phyloP scores from a whole-genome alignment of 1,140 invertebrate species.

The Hestina assimilis region DNA sequence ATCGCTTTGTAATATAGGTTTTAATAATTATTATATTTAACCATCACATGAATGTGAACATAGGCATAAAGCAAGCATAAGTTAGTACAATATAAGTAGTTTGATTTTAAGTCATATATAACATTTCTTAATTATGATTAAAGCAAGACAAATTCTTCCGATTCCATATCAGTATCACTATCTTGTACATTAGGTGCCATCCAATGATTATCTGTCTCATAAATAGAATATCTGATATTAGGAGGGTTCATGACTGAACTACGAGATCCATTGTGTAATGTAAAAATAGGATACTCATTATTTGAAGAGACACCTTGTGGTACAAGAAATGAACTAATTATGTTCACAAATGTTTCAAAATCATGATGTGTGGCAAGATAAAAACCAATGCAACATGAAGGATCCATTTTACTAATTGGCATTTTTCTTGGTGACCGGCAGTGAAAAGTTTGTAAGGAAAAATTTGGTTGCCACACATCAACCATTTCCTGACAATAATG shows the following conservation, averaged over 20 bases:
- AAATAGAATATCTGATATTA: slow-evolving; percentile 75
- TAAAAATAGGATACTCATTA: slow-evolving; percentile 89
- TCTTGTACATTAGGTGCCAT: slow-evolving; percentile 75
- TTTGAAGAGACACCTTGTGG: slow-evolving; percentile 81
- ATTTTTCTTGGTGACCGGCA: slow-evolving; percentile 93
- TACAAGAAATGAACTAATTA: slow-evolving; percentile 80
- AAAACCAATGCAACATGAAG: slow-evolving; percentile 95
- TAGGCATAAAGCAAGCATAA: too few relatives aligned
- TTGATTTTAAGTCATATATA: background rate
- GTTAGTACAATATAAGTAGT: background rate
- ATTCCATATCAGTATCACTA: slow-evolving; percentile 83
- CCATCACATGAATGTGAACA: too few relatives aligned
- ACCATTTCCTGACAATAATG: slow-evolving; percentile 95
- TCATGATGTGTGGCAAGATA: slow-evolving; percentile 88
- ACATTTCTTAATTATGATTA: slow-evolving; percentile 31
- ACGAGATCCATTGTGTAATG: slow-evolving; percentile 85
- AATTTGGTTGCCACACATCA: slow-evolving; percentile 86
- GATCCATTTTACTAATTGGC: slow-evolving; percentile 93
- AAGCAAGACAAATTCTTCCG: slow-evolving; percentile 86
- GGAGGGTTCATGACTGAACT: slow-evolving; percentile 79
- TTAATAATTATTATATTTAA: too few relatives aligned
- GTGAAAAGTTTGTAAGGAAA: slow-evolving; percentile 88
- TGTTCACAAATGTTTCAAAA: slow-evolving; percentile 87
- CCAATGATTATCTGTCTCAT: slow-evolving; percentile 76
- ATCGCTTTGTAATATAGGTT: too few relatives aligned